A percentile compares a stretch with the other conserved stretches of the same genome.
Conservation (phyloP, 2,797 vertebrate species). For the Pampus argenteus region DNA sequence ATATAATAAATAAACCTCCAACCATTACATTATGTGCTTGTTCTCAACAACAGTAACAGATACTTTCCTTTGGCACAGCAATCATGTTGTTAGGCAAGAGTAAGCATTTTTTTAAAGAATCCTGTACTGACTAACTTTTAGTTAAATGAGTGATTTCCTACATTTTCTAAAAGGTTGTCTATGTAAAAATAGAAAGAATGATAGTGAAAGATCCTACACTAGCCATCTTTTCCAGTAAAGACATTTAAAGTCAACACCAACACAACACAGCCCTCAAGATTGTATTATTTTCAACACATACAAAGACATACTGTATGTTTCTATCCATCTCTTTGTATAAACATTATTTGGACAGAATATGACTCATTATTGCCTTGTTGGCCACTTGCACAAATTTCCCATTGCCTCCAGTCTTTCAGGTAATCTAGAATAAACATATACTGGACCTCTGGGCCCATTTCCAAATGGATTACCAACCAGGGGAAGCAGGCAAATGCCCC, state of each 20-base stretch:
- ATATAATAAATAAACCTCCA: neutral
- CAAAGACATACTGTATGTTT: neutral
- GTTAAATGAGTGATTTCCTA: too few relatives aligned
- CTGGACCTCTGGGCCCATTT: neutral
- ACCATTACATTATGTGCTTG: neutral
- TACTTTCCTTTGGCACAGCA: conserved; percentile 6
- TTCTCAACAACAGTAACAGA: neutral
- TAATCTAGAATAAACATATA: neutral
- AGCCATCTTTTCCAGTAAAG: neutral
- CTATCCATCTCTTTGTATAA: neutral
- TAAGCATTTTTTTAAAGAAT: neutral
- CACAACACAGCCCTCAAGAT: neutral
- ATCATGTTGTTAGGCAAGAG: too few relatives aligned
- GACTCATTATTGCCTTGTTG: neutral
- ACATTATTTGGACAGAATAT: neutral
- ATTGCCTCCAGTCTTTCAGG: neutral
- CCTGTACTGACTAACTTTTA: neutral
- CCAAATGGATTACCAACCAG: neutral
- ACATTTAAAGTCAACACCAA: neutral
- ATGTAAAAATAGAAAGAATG: neutral
- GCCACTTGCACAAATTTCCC: neutral
- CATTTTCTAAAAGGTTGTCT: neutral
- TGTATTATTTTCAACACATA: neutral
- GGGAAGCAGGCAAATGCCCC: neutral
- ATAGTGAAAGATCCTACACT: neutral